Conservation (phyloP, 2,113 vertebrate genomes). For the Clinocottus analis region DNA sequence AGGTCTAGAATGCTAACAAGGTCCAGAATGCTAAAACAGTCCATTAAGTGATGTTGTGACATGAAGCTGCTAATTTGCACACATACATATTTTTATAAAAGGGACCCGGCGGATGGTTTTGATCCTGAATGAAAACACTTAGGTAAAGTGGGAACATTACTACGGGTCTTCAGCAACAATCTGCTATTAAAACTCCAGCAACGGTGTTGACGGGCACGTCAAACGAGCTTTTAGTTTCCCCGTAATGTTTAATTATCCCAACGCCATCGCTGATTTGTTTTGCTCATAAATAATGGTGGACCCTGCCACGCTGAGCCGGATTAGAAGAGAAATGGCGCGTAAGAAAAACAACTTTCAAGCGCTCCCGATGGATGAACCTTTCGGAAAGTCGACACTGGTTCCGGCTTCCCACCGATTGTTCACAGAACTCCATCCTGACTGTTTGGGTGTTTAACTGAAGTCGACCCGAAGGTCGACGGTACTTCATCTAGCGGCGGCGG, state of each 20-base stretch:
- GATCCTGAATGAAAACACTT: neutral
- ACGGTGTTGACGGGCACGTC: neutral
- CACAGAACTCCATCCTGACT: neutral
- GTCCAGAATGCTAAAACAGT: conserved; percentile 7
- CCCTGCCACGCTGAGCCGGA: conserved; percentile 25
- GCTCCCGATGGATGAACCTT: neutral
- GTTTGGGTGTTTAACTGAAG: too few relatives aligned
- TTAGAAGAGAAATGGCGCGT: conserved; percentile 31
- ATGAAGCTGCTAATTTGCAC: neutral
- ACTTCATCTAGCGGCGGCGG: too few relatives aligned
- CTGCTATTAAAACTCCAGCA: neutral
- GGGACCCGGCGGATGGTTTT: neutral
- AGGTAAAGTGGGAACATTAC: neutral
- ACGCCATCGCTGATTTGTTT: conserved; percentile 32
- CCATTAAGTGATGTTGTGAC: conserved; percentile 3
- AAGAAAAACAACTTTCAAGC: conserved; percentile 9
- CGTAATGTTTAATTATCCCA: conserved; percentile 33
- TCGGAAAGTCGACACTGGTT: neutral
- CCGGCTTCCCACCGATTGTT: neutral
- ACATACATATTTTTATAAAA: neutral
- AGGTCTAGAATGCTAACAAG: too few relatives aligned
- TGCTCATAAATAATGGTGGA: conserved; percentile 44
- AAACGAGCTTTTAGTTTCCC: conserved; percentile 29
- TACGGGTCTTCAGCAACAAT: neutral
- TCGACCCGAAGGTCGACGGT: too few relatives aligned